Evolutionary conservation across 2,888 invertebrate species (phyloP).

Genomic region (Aquatica leii): DNA sequence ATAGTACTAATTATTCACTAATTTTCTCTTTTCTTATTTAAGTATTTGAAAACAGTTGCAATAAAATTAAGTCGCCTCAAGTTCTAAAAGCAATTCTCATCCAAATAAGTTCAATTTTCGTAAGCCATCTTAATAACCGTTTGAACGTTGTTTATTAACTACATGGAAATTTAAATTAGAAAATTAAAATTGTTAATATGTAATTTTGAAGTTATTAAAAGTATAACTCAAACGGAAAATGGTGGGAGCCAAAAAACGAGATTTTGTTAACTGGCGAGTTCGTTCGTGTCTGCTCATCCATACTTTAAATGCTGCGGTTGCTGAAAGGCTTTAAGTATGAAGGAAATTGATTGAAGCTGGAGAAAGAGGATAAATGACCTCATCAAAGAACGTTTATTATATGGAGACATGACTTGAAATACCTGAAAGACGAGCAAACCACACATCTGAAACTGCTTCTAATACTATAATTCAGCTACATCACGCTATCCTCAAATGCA

Average conservation of each 20-base stretch:
- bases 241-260: not conserved
- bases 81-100: conserved; percentile 23
- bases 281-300: not conserved
- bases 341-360: conserved; percentile 29
- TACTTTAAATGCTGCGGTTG: conserved; percentile 1
- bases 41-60: conserved; percentile 19
- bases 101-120: conserved; percentile 21
- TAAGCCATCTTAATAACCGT: conserved; percentile 9
- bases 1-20: no score
- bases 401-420: conserved; percentile 22
- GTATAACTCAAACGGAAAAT: not conserved
- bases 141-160: not conserved
- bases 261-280: not conserved
- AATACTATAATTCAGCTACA: conserved; percentile 28
- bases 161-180: not conserved
- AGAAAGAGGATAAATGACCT: conserved; percentile 25
- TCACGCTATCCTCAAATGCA: conserved; percentile 16
- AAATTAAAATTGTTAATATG: conserved; percentile 1
- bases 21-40: no score
- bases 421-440: conserved; percentile 22
- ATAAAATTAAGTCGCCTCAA: conserved; percentile 23
- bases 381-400: conserved; percentile 26
- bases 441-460: conserved; percentile 19
- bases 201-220: not conserved
- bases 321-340: conserved; percentile 24